Evolutionary conservation across 2,888 invertebrate species (phyloP).

Genomic region (Thymelicus sylvestris): DNA sequence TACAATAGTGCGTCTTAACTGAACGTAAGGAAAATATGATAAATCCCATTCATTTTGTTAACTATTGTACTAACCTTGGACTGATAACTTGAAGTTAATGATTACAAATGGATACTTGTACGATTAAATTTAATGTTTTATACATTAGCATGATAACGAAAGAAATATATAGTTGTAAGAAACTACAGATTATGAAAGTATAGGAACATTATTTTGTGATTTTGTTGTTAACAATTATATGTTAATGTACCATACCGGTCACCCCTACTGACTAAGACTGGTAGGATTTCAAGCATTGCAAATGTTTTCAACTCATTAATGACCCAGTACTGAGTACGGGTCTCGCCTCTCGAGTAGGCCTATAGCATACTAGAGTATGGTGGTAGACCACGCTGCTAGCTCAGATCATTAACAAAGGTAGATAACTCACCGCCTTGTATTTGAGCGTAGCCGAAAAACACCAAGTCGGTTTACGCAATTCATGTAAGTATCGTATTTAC

Average conservation of each 20-base stretch:
- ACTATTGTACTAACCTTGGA: conserved; percentile 1
- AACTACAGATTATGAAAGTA: not conserved
- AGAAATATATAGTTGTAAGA: not conserved
- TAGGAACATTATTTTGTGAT: not conserved
- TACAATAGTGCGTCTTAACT: not conserved
- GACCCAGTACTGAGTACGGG: no score
- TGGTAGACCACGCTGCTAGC: no score
- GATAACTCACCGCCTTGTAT: no score
- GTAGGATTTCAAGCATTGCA: no score
- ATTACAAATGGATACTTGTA: not conserved
- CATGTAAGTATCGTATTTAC: no score
- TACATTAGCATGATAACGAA: not conserved
- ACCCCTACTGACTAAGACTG: not conserved
- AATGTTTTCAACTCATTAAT: no score
- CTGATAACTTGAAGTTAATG: not conserved
- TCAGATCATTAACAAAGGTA: no score
- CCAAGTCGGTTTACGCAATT: no score
- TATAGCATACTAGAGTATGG: no score
- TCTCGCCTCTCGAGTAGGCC: no score
- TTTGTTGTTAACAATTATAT: not conserved
- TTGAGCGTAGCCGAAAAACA: no score
- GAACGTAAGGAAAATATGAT: not conserved
- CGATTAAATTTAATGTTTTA: not conserved
- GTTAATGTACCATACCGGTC: not conserved
- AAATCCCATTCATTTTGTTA: conserved; percentile 6